Conservation (phyloP, 2,113 vertebrate species). For the Atlantisia rogersi region DNA sequence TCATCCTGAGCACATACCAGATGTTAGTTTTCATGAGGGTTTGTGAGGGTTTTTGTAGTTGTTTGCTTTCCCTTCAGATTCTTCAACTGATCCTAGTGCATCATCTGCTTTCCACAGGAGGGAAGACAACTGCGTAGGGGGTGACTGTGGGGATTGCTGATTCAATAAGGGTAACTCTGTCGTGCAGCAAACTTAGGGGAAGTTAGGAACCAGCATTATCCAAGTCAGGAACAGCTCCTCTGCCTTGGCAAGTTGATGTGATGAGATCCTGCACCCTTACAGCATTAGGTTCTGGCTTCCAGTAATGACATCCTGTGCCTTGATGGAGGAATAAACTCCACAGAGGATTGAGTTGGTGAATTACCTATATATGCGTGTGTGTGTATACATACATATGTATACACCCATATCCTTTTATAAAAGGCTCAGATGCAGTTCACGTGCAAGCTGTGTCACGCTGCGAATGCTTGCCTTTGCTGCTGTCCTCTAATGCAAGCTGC, state of each 20-base stretch:
- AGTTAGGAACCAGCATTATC: too few relatives aligned
- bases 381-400: accelerated
- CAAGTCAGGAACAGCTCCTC: background rate
- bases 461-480: background rate
- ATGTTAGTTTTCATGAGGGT: background rate
- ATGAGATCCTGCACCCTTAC: background rate
- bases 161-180: background rate
- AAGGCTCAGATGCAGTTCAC: background rate
- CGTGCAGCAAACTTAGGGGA: background rate
- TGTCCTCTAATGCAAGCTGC: slow-evolving; percentile 43
- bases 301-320: background rate
- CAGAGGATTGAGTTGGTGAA: background rate
- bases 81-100: background rate
- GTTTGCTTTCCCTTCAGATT: background rate
- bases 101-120: background rate
- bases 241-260: background rate
- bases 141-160: background rate
- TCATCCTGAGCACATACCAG: accelerated
- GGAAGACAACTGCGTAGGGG: background rate
- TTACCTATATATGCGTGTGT: background rate
- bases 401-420: background rate
- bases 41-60: background rate
- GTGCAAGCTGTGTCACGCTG: background rate
- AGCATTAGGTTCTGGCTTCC: background rate
- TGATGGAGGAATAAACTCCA: background rate